phyloP scores from a whole-genome alignment of 2,888 invertebrate species.

The Eilema caniola region DNA sequence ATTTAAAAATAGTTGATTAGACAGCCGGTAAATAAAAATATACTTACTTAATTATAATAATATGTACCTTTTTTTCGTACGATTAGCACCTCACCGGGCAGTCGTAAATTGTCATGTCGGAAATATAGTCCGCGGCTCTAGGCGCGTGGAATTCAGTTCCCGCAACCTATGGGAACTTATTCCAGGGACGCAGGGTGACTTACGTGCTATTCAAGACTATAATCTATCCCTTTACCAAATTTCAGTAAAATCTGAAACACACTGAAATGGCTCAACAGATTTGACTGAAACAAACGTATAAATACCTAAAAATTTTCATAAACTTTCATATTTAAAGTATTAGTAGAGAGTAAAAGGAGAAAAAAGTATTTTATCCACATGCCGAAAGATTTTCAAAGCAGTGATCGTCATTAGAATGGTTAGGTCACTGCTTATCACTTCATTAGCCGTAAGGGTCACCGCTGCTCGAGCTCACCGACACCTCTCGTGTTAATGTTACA shows the following conservation, averaged over 20 bases:
- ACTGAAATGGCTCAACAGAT: too few species aligned
- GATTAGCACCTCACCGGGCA: background rate
- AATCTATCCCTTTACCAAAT: background rate
- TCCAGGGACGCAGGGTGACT: too few species aligned
- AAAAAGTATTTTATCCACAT: background rate
- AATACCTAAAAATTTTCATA: too few species aligned
- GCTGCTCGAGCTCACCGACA: conserved; percentile 62
- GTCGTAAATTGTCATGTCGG: background rate
- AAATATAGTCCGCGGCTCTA: background rate
- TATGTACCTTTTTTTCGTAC: background rate
- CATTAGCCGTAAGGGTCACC: conserved; percentile 47
- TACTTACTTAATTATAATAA: background rate
- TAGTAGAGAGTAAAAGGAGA: background rate
- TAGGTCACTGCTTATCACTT: conserved; percentile 53
- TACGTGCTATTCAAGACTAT: too few species aligned
- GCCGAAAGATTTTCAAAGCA: conserved; percentile 20
- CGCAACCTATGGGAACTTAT: too few species aligned
- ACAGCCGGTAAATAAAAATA: background rate
- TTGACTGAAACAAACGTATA: too few species aligned
- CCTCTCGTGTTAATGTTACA: conserved; percentile 77
- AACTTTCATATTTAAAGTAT: too few species aligned
- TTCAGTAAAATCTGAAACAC: too few species aligned
- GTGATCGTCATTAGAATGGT: conserved; percentile 27
- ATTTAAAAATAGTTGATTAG: conserved; percentile 1
- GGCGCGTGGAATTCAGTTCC: too few species aligned